A percentile compares a stretch with the other conserved stretches of the same genome.
Evolutionary conservation across 2,888 invertebrate species (phyloP).

Genomic region (Erebia aethiops): DNA sequence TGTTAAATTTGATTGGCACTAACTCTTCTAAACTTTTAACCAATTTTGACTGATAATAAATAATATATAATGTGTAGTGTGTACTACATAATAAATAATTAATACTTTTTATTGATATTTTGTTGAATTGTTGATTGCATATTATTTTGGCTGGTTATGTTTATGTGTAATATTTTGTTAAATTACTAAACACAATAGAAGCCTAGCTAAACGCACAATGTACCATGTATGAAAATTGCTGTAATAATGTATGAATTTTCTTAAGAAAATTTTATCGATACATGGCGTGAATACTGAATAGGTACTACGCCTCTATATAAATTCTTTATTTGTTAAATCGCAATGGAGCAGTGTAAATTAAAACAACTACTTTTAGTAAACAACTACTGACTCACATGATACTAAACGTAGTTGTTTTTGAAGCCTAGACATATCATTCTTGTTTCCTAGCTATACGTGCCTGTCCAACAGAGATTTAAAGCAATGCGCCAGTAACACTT

Average conservation of each 20-base stretch:
- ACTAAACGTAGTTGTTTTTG: too few species aligned
- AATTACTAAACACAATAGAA: not conserved
- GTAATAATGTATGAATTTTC: not conserved
- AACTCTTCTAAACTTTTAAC: slow-evolving; percentile 44
- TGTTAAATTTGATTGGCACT: slow-evolving; percentile 59
- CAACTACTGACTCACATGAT: too few species aligned
- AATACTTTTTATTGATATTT: not conserved
- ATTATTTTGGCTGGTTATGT: not conserved
- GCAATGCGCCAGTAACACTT: too few species aligned
- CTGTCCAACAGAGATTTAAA: too few species aligned
- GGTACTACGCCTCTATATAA: not conserved
- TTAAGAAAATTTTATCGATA: not conserved
- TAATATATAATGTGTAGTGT: too few species aligned
- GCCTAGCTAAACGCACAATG: not conserved
- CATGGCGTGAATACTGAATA: not conserved
- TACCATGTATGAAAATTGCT: not conserved
- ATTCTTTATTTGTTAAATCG: not conserved
- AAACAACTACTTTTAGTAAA: too few species aligned
- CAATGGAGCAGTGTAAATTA: not conserved
- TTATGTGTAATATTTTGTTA: not conserved
- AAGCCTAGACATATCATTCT: too few species aligned
- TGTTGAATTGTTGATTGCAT: not conserved
- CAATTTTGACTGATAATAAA: slow-evolving; percentile 1
- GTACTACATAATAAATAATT: too few species aligned
- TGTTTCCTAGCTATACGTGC: too few species aligned